A percentile compares a stretch with the other conserved stretches of the same genome.
Evolutionary conservation across 2,797 vertebrate genomes (phyloP).

Genomic region (Paedocypris micromegethes): DNA sequence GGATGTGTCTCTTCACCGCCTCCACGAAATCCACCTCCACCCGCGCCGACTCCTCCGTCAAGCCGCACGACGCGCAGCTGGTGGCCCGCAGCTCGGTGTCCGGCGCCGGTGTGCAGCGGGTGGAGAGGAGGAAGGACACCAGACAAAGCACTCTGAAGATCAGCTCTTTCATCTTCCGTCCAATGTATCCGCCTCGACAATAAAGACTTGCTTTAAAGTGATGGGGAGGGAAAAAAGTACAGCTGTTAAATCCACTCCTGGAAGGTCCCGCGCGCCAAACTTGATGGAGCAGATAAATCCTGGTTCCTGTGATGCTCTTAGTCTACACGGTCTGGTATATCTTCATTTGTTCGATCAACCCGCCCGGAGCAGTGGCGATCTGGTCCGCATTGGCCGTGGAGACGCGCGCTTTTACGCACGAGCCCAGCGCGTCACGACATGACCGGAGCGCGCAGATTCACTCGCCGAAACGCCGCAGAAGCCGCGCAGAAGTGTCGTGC

Average conservation of each 20-base stretch:
- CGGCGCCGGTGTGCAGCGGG: conserved; percentile 68
- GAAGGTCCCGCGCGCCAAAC: conserved; percentile 37
- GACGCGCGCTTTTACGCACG: conserved; percentile 37
- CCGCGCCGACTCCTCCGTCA: conserved; percentile 59
- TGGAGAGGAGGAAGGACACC: conserved; percentile 61
- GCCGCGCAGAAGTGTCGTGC: conserved; percentile 30
- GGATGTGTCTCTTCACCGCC: conserved; percentile 83
- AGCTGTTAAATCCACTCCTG: conserved; percentile 35
- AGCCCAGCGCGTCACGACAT: conserved; percentile 50
- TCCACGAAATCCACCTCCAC: conserved; percentile 80
- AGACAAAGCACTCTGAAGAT: conserved; percentile 59
- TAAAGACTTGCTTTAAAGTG: background rate
- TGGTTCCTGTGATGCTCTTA: background rate
- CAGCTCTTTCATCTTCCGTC: conserved; percentile 66
- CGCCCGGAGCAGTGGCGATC: conserved; percentile 39
- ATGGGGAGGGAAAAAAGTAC: background rate
- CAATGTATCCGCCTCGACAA: conserved; percentile 30
- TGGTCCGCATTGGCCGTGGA: conserved; percentile 32
- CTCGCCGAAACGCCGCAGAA: conserved; percentile 35
- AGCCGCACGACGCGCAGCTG: conserved; percentile 75
- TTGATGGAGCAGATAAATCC: conserved; percentile 41
- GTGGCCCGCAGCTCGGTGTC: conserved; percentile 64
- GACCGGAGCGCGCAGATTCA: conserved; percentile 39
- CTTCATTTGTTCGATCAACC: conserved; percentile 44
- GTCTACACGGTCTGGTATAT: background rate